Base-by-base conservation (phyloP, 2,888 invertebrate genomes). In the Leucophenga maculata region DNA sequence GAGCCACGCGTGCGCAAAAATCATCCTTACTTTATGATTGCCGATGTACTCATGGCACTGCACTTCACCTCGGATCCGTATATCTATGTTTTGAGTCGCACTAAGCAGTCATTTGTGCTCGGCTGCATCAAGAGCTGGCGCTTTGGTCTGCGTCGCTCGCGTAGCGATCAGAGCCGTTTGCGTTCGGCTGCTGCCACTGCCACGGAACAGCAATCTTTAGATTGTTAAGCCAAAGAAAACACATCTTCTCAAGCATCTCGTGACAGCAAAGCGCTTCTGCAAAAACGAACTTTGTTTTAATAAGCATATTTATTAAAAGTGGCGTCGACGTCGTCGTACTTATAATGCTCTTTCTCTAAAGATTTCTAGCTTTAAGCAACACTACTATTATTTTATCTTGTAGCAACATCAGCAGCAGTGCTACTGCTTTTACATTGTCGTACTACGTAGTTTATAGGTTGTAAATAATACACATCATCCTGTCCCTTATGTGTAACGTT, bases 61-160 rank as follows among this genome's bases (percentile, higher is more conserved):
- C 95, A 96, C 89, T 96, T 95, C 88, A 93, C 94, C 39, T 90
- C 95, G 73, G 94, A 96, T 88, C 96, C 96, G 1, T 93, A 94
- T 79, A 92, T 95, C 68, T 96, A 95, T 88, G 95, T 95, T 64
- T 89, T 95, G 32, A 91, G 94, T 86, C 91, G 94, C 70, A 90
- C 90, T 69, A 89, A 90, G 74, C 84, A 88, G 67, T 86, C 87
- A 68, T 86, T 84, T 65, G 73, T 89, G 65, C 67, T 87, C 67
- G 78, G 85, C 50, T 88, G 86, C 74, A 77, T 86, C 18, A 86
- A 87, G 70, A 82, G 86, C 48, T 88, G 87, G 85, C 83, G 86
- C 50, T 82, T 83, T 22, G 86, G 86, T 65, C 81, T 88, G 2
- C 83, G 84, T 11, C 86, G 88, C 14, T 83, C 86, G 22, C 85